Evolutionary conservation across 2,113 vertebrate genomes (phyloP), one percentile per base, ranked within the genome.

Genomic region (Charadrius vociferus): DNA sequence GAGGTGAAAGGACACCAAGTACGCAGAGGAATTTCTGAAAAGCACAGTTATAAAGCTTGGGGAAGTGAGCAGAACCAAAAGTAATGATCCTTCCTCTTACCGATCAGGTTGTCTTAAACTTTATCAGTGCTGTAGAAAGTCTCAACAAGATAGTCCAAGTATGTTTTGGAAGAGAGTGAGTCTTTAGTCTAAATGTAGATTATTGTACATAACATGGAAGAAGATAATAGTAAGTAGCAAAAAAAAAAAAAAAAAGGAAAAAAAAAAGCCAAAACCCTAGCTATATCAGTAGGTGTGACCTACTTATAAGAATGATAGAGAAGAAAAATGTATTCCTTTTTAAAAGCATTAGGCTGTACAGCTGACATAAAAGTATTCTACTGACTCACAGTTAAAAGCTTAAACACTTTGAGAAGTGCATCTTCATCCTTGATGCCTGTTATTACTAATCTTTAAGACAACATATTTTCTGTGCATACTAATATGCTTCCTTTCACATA

Each of bases 161-260:
- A 71, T 0, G 16, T 96, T 95, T 95, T 78, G 78, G 41, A 86
- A 90, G 73, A 82, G 29, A 75, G 71, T 86, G 39, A 72, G 34
- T 86, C 71, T 94, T 92, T 56, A 78, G 95, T 95, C 80, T 96
- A 96, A 92, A 75, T 97, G 92, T 95, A 95, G 92, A 90, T 96
- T 96, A 92, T 72, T 97, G 91, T 97, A 98, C 26, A 97, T 97
- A 98, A 96, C 58, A 68, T 30, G 53, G 90, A 86, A 97, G 91
- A 94, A 87, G 86, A 56, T 59, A 74, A 74, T 45, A 83, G 37
- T 84, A 95, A 88, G 61, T 61, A 72, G 66, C 2, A 39, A 41
- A 68, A 73, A 36, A 20, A 24, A n/a, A 29, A 55, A 52, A 43
- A 18, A 24, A 53, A 36, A 59, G 32, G 3, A 6, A 19, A 19